phyloP scores from a whole-genome alignment of 2,113 vertebrate species.

The Oncorhynchus gorbuscha region DNA sequence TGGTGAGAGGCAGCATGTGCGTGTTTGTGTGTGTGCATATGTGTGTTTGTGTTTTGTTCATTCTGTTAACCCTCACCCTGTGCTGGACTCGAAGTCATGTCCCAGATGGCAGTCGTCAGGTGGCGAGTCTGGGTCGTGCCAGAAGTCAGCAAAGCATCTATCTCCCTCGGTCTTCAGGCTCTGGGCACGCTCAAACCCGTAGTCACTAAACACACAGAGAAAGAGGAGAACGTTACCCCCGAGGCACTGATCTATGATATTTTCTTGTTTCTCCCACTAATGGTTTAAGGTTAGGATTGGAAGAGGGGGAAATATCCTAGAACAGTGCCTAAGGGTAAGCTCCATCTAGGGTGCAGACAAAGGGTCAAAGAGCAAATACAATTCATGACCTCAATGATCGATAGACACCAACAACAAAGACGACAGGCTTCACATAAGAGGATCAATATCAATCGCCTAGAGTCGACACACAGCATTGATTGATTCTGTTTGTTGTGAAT shows the following conservation, averaged over 20 bases:
- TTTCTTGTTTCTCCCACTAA: no score
- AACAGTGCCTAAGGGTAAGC: not conserved
- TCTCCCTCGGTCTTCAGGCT: slow-evolving; percentile 51
- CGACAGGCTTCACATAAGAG: no score
- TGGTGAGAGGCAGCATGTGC: not conserved
- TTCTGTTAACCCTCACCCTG: slow-evolving; percentile 76
- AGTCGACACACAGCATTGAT: no score
- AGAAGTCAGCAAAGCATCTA: slow-evolving; percentile 89
- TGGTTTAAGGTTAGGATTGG: not conserved
- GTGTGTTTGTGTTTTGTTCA: not conserved
- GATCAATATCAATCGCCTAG: no score
- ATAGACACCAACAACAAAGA: no score
- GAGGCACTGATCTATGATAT: slow-evolving; percentile 7
- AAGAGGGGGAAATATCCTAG: no score
- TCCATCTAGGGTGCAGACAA: slow-evolving; percentile 8
- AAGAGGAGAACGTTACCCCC: slow-evolving; percentile 16
- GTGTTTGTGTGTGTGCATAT: no score
- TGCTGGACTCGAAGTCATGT: slow-evolving; percentile 84
- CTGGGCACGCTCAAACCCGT: slow-evolving; percentile 86
- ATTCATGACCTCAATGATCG: no score
- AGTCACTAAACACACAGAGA: slow-evolving; percentile 80
- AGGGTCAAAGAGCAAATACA: no score
- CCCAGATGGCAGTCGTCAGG: slow-evolving; percentile 86
- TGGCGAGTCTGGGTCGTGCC: slow-evolving; percentile 87
- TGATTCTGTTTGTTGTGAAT: no score